A percentile compares a stretch with the other conserved stretches of the same genome.
Evolutionary conservation across 2,113 vertebrate species (phyloP).

Genomic region (Hemibagrus wyckioides): DNA sequence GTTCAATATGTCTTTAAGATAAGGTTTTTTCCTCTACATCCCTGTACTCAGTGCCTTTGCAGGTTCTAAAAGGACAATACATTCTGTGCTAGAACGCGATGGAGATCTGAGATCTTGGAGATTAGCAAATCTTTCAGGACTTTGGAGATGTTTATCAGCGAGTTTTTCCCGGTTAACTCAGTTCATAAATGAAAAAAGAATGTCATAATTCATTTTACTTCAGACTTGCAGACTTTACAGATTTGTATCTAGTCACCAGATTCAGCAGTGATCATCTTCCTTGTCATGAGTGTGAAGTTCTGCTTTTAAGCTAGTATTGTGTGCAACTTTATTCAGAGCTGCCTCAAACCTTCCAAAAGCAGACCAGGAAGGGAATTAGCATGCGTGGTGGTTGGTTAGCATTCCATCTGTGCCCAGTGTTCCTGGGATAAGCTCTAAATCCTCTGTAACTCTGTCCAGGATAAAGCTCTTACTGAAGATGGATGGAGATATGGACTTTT

Average conservation of each 20-base stretch:
- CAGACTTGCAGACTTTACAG: neutral
- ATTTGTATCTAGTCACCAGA: neutral
- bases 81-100: slow-evolving; percentile 50
- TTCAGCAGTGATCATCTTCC: neutral
- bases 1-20: slow-evolving; percentile 53
- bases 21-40: slow-evolving; percentile 33
- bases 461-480: neutral
- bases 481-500: neutral
- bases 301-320: neutral
- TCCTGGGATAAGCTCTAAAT: neutral
- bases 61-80: slow-evolving; percentile 48
- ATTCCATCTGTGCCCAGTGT: neutral
- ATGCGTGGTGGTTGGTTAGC: neutral
- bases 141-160: slow-evolving; percentile 35
- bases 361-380: neutral
- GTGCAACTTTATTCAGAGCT: neutral
- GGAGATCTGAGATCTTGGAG: slow-evolving; percentile 58
- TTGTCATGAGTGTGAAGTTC: neutral
- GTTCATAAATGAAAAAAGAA: slow-evolving; percentile 25
- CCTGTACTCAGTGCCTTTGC: neutral
- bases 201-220: slow-evolving; percentile 9
- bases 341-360: neutral
- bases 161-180: slow-evolving; percentile 20
- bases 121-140: slow-evolving; percentile 49
- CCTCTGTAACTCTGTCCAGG: neutral